phyloP scores from a whole-genome alignment of 2,797 vertebrate species.

The Loriculus beryllinus region DNA sequence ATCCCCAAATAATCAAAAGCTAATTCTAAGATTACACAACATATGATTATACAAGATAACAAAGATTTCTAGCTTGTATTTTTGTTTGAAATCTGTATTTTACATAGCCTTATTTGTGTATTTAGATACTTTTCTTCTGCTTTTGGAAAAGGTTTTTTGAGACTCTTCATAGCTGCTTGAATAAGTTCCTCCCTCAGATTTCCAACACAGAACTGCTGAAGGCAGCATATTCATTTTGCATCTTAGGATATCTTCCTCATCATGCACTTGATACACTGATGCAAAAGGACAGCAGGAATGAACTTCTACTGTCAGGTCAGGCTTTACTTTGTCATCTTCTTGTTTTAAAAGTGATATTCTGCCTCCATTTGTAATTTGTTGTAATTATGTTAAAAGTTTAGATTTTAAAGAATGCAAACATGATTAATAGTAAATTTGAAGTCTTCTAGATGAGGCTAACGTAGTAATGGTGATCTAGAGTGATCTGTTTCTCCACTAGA shows the following conservation, averaged over 20 bases:
- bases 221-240: conserved; percentile 75
- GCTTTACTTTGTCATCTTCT: background rate
- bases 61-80: background rate
- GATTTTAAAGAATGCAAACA: background rate
- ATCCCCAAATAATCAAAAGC: background rate
- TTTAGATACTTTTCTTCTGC: conserved; percentile 16
- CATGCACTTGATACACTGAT: conserved; percentile 80
- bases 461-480: background rate
- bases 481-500: background rate
- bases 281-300: conserved; percentile 64
- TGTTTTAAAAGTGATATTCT: background rate
- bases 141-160: conserved; percentile 82
- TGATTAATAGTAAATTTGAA: background rate
- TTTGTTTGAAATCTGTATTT: background rate
- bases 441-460: background rate
- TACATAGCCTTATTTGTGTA: background rate
- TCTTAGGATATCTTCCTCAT: conserved; percentile 82
- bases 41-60: background rate
- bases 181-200: conserved; percentile 78
- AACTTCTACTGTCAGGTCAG: conserved; percentile 74
- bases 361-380: background rate
- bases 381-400: background rate
- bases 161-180: conserved; percentile 71
- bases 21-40: background rate
- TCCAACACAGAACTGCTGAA: conserved; percentile 74